Percentiles rank a stretch among this genome's conserved stretches.
Evolutionary conservation across 2,113 vertebrate species (phyloP).

Genomic region (Ageneiosus marmoratus): DNA sequence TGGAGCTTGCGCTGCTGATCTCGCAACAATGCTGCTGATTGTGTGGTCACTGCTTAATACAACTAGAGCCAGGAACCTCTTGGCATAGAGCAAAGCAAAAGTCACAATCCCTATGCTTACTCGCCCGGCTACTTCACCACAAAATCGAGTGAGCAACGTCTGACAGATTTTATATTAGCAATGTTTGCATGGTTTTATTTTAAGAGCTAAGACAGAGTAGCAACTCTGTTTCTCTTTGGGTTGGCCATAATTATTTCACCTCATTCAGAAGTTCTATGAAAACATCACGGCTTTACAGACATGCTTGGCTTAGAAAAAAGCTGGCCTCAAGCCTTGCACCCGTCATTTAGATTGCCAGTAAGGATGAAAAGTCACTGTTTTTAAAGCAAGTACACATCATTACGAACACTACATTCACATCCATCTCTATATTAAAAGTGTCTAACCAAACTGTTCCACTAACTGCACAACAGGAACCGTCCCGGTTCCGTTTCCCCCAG

Average conservation of each 20-base stretch:
- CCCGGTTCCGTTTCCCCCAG: slow-evolving; percentile 10
- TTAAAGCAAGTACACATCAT: slow-evolving; percentile 19
- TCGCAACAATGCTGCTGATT: slow-evolving; percentile 47
- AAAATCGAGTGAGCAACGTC: slow-evolving; percentile 10
- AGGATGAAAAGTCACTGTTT: neutral
- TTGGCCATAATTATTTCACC: neutral
- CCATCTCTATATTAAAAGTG: neutral
- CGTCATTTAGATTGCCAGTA: neutral
- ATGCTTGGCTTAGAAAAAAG: neutral
- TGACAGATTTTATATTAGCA: slow-evolving; percentile 21
- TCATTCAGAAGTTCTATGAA: neutral
- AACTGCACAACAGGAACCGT: slow-evolving; percentile 20
- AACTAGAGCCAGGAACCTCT: slow-evolving; percentile 5
- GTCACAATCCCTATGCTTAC: slow-evolving; percentile 43
- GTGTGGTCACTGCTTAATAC: slow-evolving; percentile 25
- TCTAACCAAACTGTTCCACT: slow-evolving; percentile 18
- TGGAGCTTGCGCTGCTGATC: slow-evolving; percentile 25
- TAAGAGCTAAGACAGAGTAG: neutral
- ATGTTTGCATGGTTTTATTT: slow-evolving; percentile 10
- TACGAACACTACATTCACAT: slow-evolving; percentile 28
- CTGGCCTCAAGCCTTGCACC: neutral
- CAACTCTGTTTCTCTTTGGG: neutral
- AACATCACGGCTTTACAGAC: neutral
- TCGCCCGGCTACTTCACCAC: slow-evolving; percentile 16
- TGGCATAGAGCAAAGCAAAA: slow-evolving; percentile 28